Evolutionary conservation across 2,113 vertebrate species (phyloP).

Genomic region (Edolisoma coerulescens): DNA sequence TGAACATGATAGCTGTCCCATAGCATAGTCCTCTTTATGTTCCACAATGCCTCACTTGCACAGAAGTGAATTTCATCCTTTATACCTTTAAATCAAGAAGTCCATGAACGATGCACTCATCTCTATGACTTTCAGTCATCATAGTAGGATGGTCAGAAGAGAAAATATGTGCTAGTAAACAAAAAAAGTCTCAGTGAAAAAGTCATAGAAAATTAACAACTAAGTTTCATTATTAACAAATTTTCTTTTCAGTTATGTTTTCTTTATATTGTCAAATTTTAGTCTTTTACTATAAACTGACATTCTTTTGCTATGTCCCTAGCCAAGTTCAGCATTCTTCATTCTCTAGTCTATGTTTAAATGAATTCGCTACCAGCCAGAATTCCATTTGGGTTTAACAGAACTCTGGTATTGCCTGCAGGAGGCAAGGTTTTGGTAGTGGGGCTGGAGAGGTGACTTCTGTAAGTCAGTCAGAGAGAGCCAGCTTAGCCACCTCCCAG

Average conservation of each 20-base stretch:
- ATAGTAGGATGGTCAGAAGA: not conserved
- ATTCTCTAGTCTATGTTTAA: not conserved
- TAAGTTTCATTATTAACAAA: not conserved
- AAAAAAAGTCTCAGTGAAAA: not conserved
- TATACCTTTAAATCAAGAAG: not conserved
- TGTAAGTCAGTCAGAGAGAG: not conserved
- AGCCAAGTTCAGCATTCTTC: not conserved
- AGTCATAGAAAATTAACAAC: not conserved
- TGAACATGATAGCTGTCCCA: not conserved
- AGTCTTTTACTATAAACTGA: not conserved
- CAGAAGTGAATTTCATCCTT: not conserved
- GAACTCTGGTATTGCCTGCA: not conserved
- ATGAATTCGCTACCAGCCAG: not conserved
- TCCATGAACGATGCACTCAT: not conserved
- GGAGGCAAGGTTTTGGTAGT: not conserved
- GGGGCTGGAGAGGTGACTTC: not conserved
- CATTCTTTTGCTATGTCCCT: not conserved
- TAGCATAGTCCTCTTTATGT: not conserved
- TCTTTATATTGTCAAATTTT: not conserved
- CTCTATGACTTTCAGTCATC: not conserved
- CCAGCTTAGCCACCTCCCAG: not conserved
- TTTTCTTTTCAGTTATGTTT: not conserved
- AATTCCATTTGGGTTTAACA: not conserved
- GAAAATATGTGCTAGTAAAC: not conserved
- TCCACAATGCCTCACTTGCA: not conserved